Evolutionary conservation across 2,797 vertebrate species (phyloP).

Genomic region (Sebastes trivittatus): DNA sequence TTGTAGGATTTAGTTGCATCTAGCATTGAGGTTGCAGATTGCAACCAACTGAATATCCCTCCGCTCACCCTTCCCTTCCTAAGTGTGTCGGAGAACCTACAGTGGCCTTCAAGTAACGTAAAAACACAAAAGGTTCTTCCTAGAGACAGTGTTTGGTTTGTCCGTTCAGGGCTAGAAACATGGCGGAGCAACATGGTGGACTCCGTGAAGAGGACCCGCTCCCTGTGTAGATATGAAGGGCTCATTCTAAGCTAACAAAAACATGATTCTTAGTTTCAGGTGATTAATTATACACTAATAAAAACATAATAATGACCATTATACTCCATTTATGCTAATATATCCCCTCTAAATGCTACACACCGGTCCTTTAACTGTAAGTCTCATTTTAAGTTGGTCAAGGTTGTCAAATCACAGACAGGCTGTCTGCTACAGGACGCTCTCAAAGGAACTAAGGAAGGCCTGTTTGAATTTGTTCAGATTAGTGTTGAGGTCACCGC

Average conservation of each 20-base stretch:
- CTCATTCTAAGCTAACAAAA: neutral
- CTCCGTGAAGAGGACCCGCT: neutral
- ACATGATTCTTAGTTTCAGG: neutral
- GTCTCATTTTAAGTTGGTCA: neutral
- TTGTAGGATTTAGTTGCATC: no score
- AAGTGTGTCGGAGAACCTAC: no score
- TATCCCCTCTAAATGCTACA: neutral
- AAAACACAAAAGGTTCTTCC: neutral
- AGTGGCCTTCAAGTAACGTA: neutral
- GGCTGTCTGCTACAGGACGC: neutral
- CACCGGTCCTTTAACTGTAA: neutral
- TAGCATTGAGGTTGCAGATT: no score
- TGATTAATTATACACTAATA: neutral
- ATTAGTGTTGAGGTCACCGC: neutral
- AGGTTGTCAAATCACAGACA: neutral
- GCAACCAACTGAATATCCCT: no score
- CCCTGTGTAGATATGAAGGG: no score
- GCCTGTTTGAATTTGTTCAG: neutral
- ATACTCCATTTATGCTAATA: neutral
- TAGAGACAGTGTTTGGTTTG: neutral
- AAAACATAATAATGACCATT: neutral
- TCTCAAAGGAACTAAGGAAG: neutral
- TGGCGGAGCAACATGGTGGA: neutral
- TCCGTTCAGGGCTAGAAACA: no score
- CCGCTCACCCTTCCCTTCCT: no score